Evolutionary conservation across 2,797 vertebrate genomes (phyloP).

Genomic region (Diceros bicornis): DNA sequence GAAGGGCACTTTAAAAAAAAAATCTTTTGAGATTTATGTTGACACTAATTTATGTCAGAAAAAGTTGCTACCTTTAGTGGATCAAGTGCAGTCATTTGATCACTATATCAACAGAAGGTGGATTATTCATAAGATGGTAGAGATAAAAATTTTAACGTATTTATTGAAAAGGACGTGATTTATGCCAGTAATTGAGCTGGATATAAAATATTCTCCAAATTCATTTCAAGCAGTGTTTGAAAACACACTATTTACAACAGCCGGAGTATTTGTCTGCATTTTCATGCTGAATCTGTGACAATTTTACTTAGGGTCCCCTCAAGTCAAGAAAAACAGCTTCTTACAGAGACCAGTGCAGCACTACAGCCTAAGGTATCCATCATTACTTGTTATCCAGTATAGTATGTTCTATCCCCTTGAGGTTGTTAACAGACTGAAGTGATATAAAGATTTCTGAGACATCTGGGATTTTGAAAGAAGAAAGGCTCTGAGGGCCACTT

Average conservation of each 20-base stretch:
- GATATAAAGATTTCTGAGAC: not conserved
- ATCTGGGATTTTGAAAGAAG: not conserved
- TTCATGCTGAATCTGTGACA: not conserved
- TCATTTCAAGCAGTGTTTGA: not conserved
- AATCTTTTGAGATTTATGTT: not conserved
- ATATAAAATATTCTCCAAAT: not conserved
- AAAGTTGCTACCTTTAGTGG: not conserved
- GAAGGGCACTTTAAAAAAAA: not conserved
- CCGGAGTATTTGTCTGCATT: not conserved
- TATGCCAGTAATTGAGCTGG: not conserved
- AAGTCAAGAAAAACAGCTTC: not conserved
- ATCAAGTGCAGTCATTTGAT: not conserved
- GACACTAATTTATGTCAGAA: not conserved
- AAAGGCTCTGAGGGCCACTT: not conserved
- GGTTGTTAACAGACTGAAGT: not conserved
- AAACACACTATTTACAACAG: not conserved
- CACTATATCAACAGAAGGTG: not conserved
- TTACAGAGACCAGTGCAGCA: not conserved
- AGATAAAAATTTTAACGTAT: not conserved
- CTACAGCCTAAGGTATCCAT: not conserved
- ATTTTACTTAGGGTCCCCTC: not conserved
- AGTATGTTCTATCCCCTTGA: not conserved
- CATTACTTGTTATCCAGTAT: not conserved
- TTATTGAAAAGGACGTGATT: not conserved
- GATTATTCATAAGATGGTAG: not conserved